Base-by-base conservation (phyloP, 64 coral and sea anemone species). In the Montipora sp. region DNA sequence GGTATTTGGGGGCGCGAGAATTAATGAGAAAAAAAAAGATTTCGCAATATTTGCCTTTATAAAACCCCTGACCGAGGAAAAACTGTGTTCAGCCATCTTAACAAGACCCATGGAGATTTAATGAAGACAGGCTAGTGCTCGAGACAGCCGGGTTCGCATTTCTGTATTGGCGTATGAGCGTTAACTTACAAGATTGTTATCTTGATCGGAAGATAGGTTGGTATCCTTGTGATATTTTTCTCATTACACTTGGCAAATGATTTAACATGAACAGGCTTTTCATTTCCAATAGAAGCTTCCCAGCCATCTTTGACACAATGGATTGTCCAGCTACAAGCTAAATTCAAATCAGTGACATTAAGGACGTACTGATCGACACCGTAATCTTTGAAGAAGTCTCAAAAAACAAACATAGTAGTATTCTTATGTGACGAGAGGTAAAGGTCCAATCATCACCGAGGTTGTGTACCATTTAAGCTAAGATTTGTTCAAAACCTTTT, bases 261-360 rank as follows among this genome's bases (percentile, higher is more conserved):
- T 16, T 71, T 82, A 13, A 81, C 51, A 2, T 63, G 20, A 20
- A 14, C 8, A 7, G 90, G 75, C 83, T 10, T 43, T 71, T 89
- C 76, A 44, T 87, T 70, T 81, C 79, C 85, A 27, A 96, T 63
- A 24, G 24, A 79, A 57, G 90, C 87, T 91, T 83, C 67, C 95
- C 95, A 96, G 3, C 72, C 72, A 53, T n/a, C 1, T 66, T 81
- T 90, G 13, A 61, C 20, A 22, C 95, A 96, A 8, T 88, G 78
- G 73, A n/a, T 91, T 18, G 65, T 90, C 95, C 95, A 96, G 21
- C 88, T 87, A 47, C 95, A 96, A 57, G 77, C 95, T 96, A 46
- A 69, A 75, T 84, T 19, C 19, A 6, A 78, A 78, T 43, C 60
- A 63, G 14, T 63, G 60, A 12, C 60, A 63, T 63, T 12, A 12